Conservation (phyloP, 2,113 vertebrate genomes). For the Tachysurus fulvidraco region DNA sequence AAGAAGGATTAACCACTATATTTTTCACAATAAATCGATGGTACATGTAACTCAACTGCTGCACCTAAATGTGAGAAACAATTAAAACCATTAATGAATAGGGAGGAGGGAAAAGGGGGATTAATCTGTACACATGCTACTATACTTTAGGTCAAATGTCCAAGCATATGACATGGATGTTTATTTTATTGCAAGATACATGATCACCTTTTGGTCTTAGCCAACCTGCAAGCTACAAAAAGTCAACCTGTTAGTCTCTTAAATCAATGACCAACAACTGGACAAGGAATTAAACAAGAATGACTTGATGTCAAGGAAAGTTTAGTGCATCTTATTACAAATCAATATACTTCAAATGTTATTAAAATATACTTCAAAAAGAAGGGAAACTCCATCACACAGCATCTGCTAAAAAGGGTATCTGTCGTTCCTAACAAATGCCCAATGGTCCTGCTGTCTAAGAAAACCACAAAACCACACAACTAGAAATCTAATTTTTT, state of each 20-base stretch:
- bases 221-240: neutral
- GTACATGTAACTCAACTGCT: neutral
- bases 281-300: too few relatives aligned
- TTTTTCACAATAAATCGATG: neutral
- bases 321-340: neutral
- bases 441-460: conserved; percentile 18
- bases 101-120: neutral
- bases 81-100: neutral
- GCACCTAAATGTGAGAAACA: neutral
- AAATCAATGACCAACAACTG: neutral
- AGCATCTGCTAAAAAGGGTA: conserved; percentile 6
- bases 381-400: neutral
- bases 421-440: neutral
- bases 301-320: neutral
- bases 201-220: neutral
- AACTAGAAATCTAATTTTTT: conserved; percentile 18
- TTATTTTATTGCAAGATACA: too few relatives aligned
- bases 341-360: neutral
- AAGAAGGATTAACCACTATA: neutral
- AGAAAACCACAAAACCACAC: neutral
- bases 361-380: neutral
- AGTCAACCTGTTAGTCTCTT: neutral
- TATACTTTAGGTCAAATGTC: neutral
- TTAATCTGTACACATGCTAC: neutral
- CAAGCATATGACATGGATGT: neutral